Base-by-base conservation (phyloP, 2,888 invertebrate species). In the Melinaea marsaeus region DNA sequence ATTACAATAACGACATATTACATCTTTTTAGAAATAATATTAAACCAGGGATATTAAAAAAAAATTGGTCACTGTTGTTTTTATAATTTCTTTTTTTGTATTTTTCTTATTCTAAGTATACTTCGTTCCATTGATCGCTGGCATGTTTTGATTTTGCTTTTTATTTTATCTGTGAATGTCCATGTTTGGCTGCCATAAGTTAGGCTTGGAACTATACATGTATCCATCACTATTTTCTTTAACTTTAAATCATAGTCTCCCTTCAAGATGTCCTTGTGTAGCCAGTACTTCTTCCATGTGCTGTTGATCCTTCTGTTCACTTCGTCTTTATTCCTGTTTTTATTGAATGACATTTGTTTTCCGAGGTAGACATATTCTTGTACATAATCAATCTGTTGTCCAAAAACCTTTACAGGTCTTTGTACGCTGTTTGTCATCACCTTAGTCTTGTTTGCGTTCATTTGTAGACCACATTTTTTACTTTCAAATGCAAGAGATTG, bases 91-190 rank as follows among this genome's bases (percentile, higher is more conserved):
- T 22, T 22, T 22, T 22, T 22, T 11, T 58, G 22, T 7, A 51
- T 54, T 58, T 32, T 47, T 33, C 47, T 45, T 35, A 57, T 51
- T 46, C 32, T 57, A 11, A 57, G 42, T 22, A 57, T 37, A 11
- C 37, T 46, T 13, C 45, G 13, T 34, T 55, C 34, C 55, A 35
- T 48, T 37, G 56, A n/a, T 13, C 48, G 11, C 48, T 55, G 57
- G 61, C 47, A 48, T 37, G 47, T 47, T 48, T 37, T 35, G 11
- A 46, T 32, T 59, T 42, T 54, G n/a, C 13, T 42, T 35, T 54
- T 47, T 32, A 58, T 61, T 61, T 34, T 58, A 35, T 46, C 42
- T 42, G 45, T 58, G 54, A 62, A 65, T 22, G 55, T 58, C 45
- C 45, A 56, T 45, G 48, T 22, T 22, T 51, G 48, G 22, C 48